A percentile compares a stretch with the other conserved stretches of the same genome.
Conservation (phyloP, 35 echinoderm and acorn worm genomes). For the Strongylocentrotus purpuratus region DNA sequence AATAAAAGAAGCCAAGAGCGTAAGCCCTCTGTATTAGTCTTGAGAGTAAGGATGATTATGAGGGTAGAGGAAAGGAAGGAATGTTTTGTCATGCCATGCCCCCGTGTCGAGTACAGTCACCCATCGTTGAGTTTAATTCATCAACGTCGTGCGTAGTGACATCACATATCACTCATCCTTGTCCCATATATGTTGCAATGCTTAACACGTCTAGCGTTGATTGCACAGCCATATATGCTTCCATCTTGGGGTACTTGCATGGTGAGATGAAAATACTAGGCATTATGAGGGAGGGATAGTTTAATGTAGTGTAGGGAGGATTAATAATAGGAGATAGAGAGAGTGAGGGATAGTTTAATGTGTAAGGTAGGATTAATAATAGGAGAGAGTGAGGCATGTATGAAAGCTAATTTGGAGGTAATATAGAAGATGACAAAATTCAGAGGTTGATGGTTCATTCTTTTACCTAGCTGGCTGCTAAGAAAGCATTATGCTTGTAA, state of each 20-base stretch:
- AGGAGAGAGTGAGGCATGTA: not conserved
- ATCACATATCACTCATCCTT: not conserved
- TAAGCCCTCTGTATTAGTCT: too few relatives aligned
- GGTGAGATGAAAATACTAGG: not conserved
- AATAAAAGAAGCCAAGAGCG: too few relatives aligned
- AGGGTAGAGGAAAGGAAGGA: not conserved
- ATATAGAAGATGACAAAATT: too few relatives aligned
- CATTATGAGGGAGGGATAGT: not conserved
- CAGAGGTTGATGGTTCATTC: too few relatives aligned
- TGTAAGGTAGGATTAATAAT: too few relatives aligned
- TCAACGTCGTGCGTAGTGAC: not conserved
- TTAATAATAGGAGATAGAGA: not conserved
- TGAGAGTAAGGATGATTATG: not conserved
- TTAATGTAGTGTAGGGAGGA: not conserved
- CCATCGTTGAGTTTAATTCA: not conserved
- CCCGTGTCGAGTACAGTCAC: not conserved
- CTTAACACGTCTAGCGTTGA: not conserved
- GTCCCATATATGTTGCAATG: slow-evolving; percentile 2
- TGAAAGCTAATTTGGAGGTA: not conserved
- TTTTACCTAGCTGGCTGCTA: too few relatives aligned
- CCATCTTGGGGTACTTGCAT: not conserved
- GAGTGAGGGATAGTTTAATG: not conserved
- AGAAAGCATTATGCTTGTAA: too few relatives aligned
- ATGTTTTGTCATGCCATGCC: not conserved
- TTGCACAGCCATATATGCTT: not conserved